These are phyloP conservation scores for Lasioglossum morio DNA, from an alignment of 2,888 invertebrate species.

Conservation along the genomic window DNA sequence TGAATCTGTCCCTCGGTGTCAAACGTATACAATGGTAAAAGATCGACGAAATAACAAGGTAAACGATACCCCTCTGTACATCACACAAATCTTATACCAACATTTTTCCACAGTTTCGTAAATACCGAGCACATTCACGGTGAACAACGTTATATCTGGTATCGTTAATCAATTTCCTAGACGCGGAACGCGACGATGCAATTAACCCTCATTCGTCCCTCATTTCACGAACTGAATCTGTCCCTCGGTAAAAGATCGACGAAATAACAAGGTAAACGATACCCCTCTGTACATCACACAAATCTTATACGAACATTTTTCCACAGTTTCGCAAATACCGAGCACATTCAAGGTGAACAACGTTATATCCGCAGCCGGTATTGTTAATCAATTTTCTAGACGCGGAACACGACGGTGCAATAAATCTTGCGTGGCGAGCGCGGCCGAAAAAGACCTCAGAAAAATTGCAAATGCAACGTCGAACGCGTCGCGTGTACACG, in stretches of 20 bases:
- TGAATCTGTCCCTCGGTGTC: too few species aligned
- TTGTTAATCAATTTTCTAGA: not conserved
- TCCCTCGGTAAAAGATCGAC: too few species aligned
- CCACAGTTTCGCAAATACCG: not conserved
- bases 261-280: too few species aligned
- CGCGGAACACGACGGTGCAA: not conserved
- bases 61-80: not conserved
- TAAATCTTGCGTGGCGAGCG: slow-evolving; percentile 22
- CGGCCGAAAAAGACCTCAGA: slow-evolving; percentile 11
- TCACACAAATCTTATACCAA: not conserved
- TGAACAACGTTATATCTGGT: not conserved
- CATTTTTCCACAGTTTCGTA: not conserved
- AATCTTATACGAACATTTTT: not conserved
- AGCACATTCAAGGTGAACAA: not conserved
- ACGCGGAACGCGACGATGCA: not conserved
- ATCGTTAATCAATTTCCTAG: not conserved
- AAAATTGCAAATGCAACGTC: slow-evolving; percentile 29
- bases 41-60: too few species aligned
- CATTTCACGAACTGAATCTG: too few species aligned
- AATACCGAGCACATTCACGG: not conserved
- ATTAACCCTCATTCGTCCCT: not conserved
- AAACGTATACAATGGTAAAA: too few species aligned
- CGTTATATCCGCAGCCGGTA: not conserved
- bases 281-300: not conserved
- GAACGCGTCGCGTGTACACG: slow-evolving; percentile 15